Conservation (phyloP, 2,113 vertebrate species). For the Caretta caretta region DNA sequence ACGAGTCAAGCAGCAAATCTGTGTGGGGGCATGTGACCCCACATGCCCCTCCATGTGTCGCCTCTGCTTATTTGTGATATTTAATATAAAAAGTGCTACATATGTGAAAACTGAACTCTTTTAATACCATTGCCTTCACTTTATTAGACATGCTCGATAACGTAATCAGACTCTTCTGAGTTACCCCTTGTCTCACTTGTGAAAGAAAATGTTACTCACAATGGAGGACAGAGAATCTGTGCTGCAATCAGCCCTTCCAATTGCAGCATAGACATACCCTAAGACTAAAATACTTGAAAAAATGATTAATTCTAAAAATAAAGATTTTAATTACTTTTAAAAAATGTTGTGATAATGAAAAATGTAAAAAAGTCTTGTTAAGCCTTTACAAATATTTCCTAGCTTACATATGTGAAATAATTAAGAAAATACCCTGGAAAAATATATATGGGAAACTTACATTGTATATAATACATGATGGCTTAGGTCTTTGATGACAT, state of each 20-base stretch:
- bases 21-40: too few species aligned
- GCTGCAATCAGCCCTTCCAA: not conserved
- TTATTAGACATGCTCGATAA: not conserved
- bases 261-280: not conserved
- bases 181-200: not conserved
- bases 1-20: too few species aligned
- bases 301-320: accelerated
- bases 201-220: not conserved
- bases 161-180: not conserved
- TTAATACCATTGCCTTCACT: not conserved
- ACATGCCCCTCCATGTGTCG: too few species aligned
- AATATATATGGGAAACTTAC: not conserved
- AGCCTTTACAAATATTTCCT: not conserved
- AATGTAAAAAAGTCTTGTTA: not conserved
- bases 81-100: not conserved
- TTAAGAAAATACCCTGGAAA: not conserved
- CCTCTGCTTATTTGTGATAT: not conserved
- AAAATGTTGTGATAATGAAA: not conserved
- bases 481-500: constrained; percentile 70
- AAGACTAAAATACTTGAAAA: not conserved
- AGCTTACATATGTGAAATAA: constrained; percentile 21
- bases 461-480: constrained; percentile 32
- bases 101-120: not conserved
- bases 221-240: not conserved
- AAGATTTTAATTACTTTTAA: accelerated